phyloP scores from a whole-genome alignment of 2,113 vertebrate species.

The Otus sunia region DNA sequence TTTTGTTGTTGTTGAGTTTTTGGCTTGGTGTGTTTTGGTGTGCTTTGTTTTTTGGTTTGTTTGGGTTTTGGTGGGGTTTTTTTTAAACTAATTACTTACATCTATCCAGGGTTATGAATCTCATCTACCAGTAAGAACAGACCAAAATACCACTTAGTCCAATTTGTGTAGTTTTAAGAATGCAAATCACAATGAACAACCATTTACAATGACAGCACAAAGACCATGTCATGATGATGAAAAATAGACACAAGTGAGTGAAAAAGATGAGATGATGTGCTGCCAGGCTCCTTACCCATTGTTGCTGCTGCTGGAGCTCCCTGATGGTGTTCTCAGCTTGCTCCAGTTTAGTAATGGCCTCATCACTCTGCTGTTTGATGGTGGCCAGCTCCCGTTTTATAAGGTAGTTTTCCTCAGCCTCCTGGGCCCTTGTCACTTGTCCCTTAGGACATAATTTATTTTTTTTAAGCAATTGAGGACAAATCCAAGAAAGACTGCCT shows the following conservation, averaged over 20 bases:
- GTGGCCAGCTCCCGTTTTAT: constrained; percentile 99
- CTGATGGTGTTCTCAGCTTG: constrained; percentile 92
- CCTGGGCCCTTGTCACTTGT: constrained; percentile 99
- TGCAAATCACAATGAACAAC: constrained; percentile 36
- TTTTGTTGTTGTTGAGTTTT: background rate
- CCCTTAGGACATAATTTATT: constrained; percentile 94
- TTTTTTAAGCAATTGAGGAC: constrained; percentile 74
- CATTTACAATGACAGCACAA: constrained; percentile 57
- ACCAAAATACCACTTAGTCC: background rate
- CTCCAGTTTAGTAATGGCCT: constrained; percentile 92
- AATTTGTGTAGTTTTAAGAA: constrained; percentile 2
- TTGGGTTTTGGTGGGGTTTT: background rate
- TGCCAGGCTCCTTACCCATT: constrained; percentile 89
- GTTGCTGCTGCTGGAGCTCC: constrained; percentile 88
- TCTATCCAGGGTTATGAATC: background rate
- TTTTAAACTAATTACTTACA: background rate
- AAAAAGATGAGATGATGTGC: constrained; percentile 63
- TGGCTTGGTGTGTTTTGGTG: background rate
- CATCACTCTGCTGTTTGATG: constrained; percentile 96
- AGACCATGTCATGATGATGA: constrained; percentile 31
- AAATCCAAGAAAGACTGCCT: constrained; percentile 71
- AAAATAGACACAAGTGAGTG: constrained; percentile 34
- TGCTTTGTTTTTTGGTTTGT: background rate
- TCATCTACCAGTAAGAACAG: background rate
- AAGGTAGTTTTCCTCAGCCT: constrained; percentile 99